Evolutionary conservation across 2,888 invertebrate species (phyloP).

Genomic region (Drosophila dives): DNA sequence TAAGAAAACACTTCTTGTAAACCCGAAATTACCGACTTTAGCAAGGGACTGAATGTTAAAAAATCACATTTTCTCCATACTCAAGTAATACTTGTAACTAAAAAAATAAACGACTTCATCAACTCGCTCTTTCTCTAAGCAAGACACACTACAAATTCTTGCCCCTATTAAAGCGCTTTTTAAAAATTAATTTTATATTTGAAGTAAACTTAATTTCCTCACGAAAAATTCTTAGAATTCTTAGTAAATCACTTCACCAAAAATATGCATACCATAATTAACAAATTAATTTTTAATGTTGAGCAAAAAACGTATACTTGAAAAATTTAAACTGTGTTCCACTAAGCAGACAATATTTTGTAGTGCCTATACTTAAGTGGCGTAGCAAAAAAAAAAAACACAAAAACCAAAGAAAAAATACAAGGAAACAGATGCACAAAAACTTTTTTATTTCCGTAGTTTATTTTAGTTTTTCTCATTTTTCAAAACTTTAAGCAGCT

Average conservation of each 20-base stretch:
- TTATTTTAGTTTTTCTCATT: neutral
- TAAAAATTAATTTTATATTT: neutral
- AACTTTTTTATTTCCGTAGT: neutral
- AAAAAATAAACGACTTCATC: no score
- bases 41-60: neutral
- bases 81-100: no score
- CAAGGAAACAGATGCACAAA: neutral
- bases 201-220: neutral
- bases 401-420: neutral
- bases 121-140: no score
- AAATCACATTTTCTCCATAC: neutral
- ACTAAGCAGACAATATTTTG: neutral
- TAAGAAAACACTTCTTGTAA: neutral
- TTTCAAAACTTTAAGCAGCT: neutral
- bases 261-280: neutral
- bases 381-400: neutral
- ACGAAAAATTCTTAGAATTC: neutral
- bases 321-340: neutral
- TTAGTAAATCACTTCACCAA: neutral
- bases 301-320: neutral
- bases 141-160: neutral
- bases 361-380: neutral
- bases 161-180: neutral
- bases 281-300: neutral
- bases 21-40: neutral